Conservation (phyloP, 2,888 invertebrate species). For the Ametastegia equiseti region DNA sequence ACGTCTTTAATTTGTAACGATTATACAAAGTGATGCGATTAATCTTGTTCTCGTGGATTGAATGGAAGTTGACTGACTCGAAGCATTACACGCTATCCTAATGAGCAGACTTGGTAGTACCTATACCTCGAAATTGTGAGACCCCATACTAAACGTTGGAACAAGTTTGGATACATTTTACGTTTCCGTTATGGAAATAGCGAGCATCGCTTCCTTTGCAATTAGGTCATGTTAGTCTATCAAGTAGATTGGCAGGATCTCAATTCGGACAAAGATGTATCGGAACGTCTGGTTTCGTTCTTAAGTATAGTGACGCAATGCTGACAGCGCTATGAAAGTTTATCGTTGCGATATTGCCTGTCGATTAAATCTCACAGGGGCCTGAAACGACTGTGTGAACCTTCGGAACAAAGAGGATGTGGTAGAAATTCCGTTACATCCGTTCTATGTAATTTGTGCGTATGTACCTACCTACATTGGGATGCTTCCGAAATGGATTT, state of each 20-base stretch:
- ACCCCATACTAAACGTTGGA: not conserved
- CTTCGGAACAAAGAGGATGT: constrained; percentile 29
- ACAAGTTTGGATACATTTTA: not conserved
- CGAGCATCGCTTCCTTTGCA: constrained; percentile 8
- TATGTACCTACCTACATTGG: not conserved
- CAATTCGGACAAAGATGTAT: not conserved
- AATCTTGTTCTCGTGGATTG: not conserved
- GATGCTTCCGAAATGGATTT: constrained; percentile 2
- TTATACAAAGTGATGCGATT: constrained; percentile 58
- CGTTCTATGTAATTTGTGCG: not conserved
- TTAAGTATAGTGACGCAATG: constrained; percentile 22
- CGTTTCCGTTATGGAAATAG: constrained; percentile 31
- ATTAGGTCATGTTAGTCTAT: constrained; percentile 17
- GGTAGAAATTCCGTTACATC: constrained; percentile 32
- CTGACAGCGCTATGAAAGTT: constrained; percentile 35
- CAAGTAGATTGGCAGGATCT: constrained; percentile 34
- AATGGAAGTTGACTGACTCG: not conserved
- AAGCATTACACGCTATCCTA: not conserved
- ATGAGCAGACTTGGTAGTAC: not conserved
- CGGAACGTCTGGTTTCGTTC: not conserved
- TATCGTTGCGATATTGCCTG: constrained; percentile 35
- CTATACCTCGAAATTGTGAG: not conserved
- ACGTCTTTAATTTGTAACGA: constrained; percentile 62
- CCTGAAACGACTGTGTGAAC: constrained; percentile 10
- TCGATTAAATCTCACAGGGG: constrained; percentile 25